Evolutionary conservation across 2,113 vertebrate genomes (phyloP), one percentile per base, ranked within the genome.

Genomic region (Phaetusa simplex): DNA sequence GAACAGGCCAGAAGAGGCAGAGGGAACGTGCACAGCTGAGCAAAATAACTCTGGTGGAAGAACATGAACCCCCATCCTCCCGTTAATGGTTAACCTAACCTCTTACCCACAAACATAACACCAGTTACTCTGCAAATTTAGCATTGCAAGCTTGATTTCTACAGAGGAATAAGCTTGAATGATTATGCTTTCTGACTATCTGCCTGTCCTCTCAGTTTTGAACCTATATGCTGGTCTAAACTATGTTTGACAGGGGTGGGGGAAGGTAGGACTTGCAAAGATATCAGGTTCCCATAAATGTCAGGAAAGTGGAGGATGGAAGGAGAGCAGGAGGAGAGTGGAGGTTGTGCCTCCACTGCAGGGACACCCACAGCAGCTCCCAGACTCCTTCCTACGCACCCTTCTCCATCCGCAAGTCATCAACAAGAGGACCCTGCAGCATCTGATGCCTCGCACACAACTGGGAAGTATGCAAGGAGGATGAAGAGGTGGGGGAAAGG

Each of bases 71-170:
- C 49, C 38, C 18, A 34, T 70, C 79, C 36, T 86, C 38, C 69
- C 43, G 32, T 89, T 96, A 97, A 94, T 79, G 74, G 87, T 94
- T 97, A 97, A 95, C 65, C 11, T 22, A 81, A 96, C 56, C 42
- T 61, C 53, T 79, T 89, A 81, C 65, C 66, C 79, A 89, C 19
- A 59, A 70, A 74, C 11, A 17, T 77, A 84, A 92, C 70, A 93
- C 18, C 87, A 93, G 18, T 80, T 89, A 62, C 29, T 22, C 93
- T 83, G 77, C 71, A 93, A 86, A 97, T 91, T 85, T 80, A 83
- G 81, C 72, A 52, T 14, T 95, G 82, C 92, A 93, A 96, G 93
- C 52, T 92, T 84, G 94, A 78, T 29, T 47, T 67, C 56, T 64
- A 23, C 1, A 1, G 8, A 86, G 13, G 32, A 86, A 70, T 38